A percentile compares a stretch with the other conserved stretches of the same genome.
Conservation (phyloP, 2,888 invertebrate genomes). For the Drosophila flavopinicola region DNA sequence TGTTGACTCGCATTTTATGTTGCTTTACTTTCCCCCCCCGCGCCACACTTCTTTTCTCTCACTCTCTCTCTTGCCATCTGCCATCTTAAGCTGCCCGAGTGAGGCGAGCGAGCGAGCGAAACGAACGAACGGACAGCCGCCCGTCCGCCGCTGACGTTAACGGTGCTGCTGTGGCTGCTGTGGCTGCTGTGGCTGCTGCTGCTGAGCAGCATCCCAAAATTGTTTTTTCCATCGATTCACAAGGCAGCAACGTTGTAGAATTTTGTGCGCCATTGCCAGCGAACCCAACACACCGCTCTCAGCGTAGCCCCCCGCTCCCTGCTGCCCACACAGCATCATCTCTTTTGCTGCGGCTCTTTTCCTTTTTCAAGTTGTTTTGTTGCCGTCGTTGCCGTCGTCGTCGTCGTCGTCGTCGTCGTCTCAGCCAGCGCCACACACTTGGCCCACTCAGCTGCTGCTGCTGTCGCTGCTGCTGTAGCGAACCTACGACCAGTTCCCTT, state of each 20-base stretch:
- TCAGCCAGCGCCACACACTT: constrained; percentile 51
- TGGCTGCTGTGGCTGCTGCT: neutral
- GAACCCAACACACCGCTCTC: constrained; percentile 20
- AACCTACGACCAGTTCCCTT: constrained; percentile 77
- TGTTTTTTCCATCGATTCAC: constrained; percentile 62
- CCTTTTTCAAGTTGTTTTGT: constrained; percentile 62
- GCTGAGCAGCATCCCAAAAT: constrained; percentile 52
- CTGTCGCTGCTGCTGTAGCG: constrained; percentile 46
- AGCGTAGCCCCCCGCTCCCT: constrained; percentile 1
- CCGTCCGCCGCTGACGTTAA: constrained; percentile 19
- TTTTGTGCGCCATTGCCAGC: constrained; percentile 42
- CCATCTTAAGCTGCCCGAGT: constrained; percentile 44
- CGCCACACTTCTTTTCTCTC: neutral
- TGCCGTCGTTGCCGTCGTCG: constrained; percentile 39
- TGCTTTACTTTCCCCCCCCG: neutral
- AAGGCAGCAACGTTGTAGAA: constrained; percentile 63
- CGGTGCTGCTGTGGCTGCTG: constrained; percentile 11
- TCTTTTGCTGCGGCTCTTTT: constrained; percentile 63
- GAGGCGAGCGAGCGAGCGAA: constrained; percentile 25
- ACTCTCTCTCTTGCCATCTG: neutral
- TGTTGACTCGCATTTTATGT: constrained; percentile 54
- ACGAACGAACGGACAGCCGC: constrained; percentile 38
- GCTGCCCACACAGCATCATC: constrained; percentile 21
- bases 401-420: constrained; percentile 16
- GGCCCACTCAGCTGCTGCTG: constrained; percentile 59